Conservation (phyloP, 2,113 vertebrate genomes). For the Limnothrissa miodon region DNA sequence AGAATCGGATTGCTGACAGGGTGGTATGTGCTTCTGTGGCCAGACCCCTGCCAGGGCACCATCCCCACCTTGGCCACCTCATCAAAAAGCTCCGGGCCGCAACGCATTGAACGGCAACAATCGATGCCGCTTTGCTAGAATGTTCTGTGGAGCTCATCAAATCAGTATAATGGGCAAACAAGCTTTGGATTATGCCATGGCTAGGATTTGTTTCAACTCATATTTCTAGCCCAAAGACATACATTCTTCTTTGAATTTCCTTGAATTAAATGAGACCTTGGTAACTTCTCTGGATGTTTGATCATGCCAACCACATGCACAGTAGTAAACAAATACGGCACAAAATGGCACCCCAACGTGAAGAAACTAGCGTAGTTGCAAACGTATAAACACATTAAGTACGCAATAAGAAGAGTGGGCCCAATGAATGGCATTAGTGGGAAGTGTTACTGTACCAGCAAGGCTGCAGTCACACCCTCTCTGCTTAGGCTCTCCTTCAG, state of each 20-base stretch:
- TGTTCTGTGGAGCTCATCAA: not conserved
- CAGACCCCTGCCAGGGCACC: conserved; percentile 15
- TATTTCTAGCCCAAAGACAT: not conserved
- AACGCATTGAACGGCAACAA: conserved; percentile 18
- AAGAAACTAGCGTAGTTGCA: not conserved
- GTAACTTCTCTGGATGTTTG: not conserved
- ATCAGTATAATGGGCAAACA: not conserved
- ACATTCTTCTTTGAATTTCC: not conserved
- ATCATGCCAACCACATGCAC: not conserved
- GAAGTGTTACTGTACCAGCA: not conserved
- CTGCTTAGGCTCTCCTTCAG: not conserved
- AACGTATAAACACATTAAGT: not conserved
- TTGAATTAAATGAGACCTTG: not conserved
- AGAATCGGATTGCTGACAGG: conserved; percentile 49
- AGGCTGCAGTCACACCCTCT: not conserved
- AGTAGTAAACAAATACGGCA: not conserved
- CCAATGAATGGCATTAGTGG: not conserved
- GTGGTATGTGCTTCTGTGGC: not conserved
- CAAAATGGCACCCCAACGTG: not conserved
- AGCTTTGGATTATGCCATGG: not conserved
- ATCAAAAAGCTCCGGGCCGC: conserved; percentile 12
- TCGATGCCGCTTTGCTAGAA: not conserved
- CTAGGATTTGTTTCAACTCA: not conserved
- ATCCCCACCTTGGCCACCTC: conserved; percentile 10
- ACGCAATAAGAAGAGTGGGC: not conserved